Conservation (phyloP, 2,888 invertebrate species). For the Idaea aversata region DNA sequence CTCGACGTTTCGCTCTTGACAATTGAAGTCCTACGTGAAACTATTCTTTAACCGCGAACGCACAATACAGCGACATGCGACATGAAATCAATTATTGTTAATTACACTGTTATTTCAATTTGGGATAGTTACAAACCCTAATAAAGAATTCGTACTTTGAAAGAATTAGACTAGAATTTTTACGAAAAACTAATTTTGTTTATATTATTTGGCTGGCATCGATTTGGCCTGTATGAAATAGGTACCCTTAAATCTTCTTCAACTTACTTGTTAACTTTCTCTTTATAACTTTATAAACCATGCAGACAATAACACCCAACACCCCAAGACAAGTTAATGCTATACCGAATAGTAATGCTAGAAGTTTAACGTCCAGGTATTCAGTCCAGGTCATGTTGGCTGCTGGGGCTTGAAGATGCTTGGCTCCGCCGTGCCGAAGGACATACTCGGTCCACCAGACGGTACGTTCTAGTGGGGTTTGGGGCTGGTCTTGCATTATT, state of each 20-base stretch:
- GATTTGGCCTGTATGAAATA: not conserved
- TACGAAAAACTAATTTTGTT: no score
- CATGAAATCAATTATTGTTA: not conserved
- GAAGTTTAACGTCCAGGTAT: conserved; percentile 40
- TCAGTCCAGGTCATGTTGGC: conserved; percentile 39
- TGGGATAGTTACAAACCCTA: no score
- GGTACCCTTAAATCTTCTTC: not conserved
- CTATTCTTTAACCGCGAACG: not conserved
- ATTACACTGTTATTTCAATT: not conserved
- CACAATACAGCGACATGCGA: not conserved
- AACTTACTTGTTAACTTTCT: not conserved
- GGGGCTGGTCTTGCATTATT: conserved; percentile 54
- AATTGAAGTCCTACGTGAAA: conserved; percentile 33
- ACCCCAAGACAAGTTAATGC: not conserved
- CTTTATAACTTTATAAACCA: not conserved
- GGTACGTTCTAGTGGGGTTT: conserved; percentile 52
- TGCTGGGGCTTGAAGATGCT: conserved; percentile 56
- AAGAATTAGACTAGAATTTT: no score
- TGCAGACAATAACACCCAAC: not conserved
- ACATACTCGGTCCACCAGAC: conserved; percentile 72
- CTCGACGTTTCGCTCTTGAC: conserved; percentile 49
- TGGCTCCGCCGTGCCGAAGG: conserved; percentile 58
- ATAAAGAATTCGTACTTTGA: no score
- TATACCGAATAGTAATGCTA: conserved; percentile 1
- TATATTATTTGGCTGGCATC: no score